These are phyloP conservation scores for Poecile montanus DNA, from an alignment of 2,797 vertebrate genomes.

Conservation along the genomic window DNA sequence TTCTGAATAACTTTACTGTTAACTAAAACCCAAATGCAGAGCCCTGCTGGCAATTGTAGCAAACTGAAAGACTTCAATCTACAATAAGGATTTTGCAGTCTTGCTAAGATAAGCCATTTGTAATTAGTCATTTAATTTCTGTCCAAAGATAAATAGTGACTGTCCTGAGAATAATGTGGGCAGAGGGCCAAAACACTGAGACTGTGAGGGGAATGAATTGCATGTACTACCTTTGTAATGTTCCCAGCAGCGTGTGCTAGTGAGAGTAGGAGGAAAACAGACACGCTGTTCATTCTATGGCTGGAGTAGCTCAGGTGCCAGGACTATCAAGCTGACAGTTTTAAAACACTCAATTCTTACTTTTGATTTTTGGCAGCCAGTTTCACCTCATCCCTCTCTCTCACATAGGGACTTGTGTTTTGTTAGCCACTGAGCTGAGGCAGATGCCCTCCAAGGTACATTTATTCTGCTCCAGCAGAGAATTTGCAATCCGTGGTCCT, in stretches of 20 bases:
- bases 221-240: accelerated
- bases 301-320: not conserved
- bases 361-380: not conserved
- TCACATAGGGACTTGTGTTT: not conserved
- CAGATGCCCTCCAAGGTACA: not conserved
- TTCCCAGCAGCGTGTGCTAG: not conserved
- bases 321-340: not conserved
- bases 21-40: not conserved
- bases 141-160: not conserved
- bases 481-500: accelerated
- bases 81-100: not conserved
- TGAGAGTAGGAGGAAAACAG: not conserved
- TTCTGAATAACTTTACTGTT: not conserved
- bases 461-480: not conserved
- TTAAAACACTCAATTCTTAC: not conserved
- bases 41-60: not conserved
- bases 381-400: not conserved
- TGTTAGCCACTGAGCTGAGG: not conserved
- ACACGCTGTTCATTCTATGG: not conserved
- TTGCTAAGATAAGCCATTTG: not conserved
- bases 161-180: not conserved
- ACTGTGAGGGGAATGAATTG: not conserved
- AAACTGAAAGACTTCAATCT: not conserved
- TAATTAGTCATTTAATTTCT: not conserved
- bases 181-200: not conserved